Evolutionary conservation across 2,888 invertebrate genomes (phyloP).

Genomic region (Tipula lateralis): DNA sequence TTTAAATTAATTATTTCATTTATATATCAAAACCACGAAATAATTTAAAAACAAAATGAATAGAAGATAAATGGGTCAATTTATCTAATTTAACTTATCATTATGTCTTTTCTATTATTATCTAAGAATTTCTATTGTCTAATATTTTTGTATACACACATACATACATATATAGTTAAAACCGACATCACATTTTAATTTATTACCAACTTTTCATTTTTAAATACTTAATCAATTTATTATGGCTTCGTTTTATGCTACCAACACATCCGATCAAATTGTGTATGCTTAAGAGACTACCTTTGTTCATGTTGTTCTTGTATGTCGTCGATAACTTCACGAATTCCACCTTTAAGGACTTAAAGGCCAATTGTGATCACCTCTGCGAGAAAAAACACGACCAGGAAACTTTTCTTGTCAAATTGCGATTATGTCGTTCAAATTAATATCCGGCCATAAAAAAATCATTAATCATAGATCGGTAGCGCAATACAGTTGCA

Average conservation of each 20-base stretch:
- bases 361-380: too few relatives aligned
- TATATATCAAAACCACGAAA: background rate
- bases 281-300: background rate
- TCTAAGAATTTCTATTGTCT: constrained; percentile 24
- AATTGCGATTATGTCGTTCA: too few relatives aligned
- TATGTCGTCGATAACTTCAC: too few relatives aligned
- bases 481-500: too few relatives aligned
- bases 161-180: background rate
- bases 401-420: too few relatives aligned
- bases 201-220: constrained; percentile 19
- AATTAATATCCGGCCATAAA: too few relatives aligned
- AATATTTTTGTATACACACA: background rate
- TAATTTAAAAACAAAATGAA: background rate
- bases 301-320: background rate
- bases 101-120: constrained; percentile 13
- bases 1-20: background rate
- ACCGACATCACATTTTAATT: constrained; percentile 19
- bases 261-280: background rate
- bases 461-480: too few relatives aligned
- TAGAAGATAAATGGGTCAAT: constrained; percentile 1
- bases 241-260: background rate
- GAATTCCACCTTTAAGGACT: too few relatives aligned
- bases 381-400: too few relatives aligned
- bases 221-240: constrained; percentile 19
- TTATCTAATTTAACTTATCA: constrained; percentile 24